phyloP scores from a whole-genome alignment of 2,113 vertebrate species.

The Albula goreensis region DNA sequence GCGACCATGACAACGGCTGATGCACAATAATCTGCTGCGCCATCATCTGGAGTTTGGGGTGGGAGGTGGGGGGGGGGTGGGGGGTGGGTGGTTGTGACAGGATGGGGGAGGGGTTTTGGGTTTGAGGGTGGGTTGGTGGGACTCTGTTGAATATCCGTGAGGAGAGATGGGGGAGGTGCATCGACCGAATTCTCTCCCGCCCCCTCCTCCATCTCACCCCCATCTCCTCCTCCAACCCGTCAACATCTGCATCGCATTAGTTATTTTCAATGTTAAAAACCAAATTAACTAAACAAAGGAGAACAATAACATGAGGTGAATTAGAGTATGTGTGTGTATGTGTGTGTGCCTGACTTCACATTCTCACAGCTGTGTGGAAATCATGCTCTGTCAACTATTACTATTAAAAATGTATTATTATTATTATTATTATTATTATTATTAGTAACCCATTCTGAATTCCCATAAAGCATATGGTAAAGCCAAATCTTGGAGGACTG shows the following conservation, averaged over 20 bases:
- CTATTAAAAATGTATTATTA: too few species aligned
- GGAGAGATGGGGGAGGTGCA: background rate
- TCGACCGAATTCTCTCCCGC: background rate
- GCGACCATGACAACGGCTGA: slow-evolving; percentile 60
- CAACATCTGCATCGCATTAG: background rate
- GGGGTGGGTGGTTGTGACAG: background rate
- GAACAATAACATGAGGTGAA: too few species aligned
- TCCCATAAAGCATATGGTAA: too few species aligned
- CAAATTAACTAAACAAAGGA: background rate
- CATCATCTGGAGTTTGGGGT: slow-evolving; percentile 36
- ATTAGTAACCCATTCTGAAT: too few species aligned
- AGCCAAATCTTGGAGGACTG: too few species aligned
- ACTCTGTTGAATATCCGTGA: background rate
- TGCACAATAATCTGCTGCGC: slow-evolving; percentile 49
- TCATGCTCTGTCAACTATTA: too few species aligned
- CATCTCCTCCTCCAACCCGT: background rate
- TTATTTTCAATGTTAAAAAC: background rate
- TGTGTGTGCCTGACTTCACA: too few species aligned
- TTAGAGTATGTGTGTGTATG: too few species aligned
- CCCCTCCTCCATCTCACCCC: background rate
- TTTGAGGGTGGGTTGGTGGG: background rate
- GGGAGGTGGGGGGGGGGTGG: background rate
- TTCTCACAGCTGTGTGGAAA: too few species aligned
- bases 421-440: too few species aligned
- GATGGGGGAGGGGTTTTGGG: background rate